phyloP scores from a whole-genome alignment of 53 echinoderm and acorn worm genomes.

The Mesocentrotus franciscanus region DNA sequence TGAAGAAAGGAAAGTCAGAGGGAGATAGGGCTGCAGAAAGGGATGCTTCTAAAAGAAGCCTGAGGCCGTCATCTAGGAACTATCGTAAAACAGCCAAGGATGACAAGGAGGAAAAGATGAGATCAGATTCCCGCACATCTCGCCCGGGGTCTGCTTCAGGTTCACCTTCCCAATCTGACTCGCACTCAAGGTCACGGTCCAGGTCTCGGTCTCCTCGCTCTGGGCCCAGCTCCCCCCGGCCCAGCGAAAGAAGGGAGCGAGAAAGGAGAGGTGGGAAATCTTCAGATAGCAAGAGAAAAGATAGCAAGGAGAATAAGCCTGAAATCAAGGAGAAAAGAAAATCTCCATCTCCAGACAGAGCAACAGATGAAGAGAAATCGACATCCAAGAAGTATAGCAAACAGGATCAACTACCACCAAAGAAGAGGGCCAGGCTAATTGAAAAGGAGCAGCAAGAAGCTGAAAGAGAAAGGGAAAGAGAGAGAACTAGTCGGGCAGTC shows the following conservation, averaged over 20 bases:
- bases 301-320: conserved; percentile 68
- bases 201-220: conserved; percentile 75
- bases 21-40: conserved; percentile 62
- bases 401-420: conserved; percentile 62
- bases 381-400: conserved; percentile 45
- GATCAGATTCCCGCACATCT: conserved; percentile 16
- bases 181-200: conserved; percentile 77
- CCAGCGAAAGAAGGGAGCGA: conserved; percentile 64
- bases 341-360: conserved; percentile 65
- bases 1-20: conserved; percentile 62
- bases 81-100: conserved; percentile 47
- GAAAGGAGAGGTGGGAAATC: conserved; percentile 62
- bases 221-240: conserved; percentile 61
- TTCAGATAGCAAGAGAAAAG: conserved; percentile 27
- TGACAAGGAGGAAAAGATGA: conserved; percentile 59
- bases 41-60: conserved; percentile 61
- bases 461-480: conserved; percentile 51
- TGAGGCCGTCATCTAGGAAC: conserved; percentile 32
- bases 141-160: conserved; percentile 52
- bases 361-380: conserved; percentile 41
- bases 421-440: conserved; percentile 70
- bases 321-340: conserved; percentile 71
- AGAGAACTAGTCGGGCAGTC: not conserved
- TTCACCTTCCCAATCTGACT: conserved; percentile 74
- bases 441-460: conserved; percentile 62